Conservation (phyloP, 2,888 invertebrate genomes). For the Hypsopygia costalis region DNA sequence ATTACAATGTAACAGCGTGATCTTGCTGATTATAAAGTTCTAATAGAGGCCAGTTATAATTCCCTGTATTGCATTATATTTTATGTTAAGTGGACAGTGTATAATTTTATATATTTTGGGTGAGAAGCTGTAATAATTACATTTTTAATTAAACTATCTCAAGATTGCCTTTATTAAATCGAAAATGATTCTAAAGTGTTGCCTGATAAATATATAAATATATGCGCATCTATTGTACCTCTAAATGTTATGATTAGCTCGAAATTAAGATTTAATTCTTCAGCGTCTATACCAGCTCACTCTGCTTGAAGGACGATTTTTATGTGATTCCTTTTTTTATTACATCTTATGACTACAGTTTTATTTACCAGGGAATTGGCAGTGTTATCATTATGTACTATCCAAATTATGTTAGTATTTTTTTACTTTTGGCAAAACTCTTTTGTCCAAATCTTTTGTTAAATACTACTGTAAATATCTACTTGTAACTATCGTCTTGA, state of each 20-base stretch:
- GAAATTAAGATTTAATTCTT: too few species aligned
- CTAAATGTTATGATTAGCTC: too few species aligned
- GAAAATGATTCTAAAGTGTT: not conserved
- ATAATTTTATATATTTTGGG: slow-evolving; percentile 16
- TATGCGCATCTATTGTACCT: too few species aligned
- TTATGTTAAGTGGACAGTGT: slow-evolving; percentile 9
- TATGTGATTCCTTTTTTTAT: too few species aligned
- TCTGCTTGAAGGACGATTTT: too few species aligned
- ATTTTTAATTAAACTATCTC: too few species aligned
- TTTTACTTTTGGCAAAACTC: too few species aligned
- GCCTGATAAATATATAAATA: not conserved
- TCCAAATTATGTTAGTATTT: not conserved
- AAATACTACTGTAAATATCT: slow-evolving; percentile 14
- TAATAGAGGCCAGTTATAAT: slow-evolving; percentile 24
- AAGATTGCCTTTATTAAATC: not conserved
- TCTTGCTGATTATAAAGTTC: slow-evolving; percentile 24
- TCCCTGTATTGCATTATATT: slow-evolving; percentile 22
- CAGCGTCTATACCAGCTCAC: too few species aligned
- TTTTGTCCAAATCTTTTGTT: not conserved
- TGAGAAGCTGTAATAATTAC: slow-evolving; percentile 10
- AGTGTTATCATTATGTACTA: not conserved
- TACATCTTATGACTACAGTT: too few species aligned
- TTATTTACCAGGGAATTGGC: not conserved
- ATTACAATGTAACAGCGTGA: not conserved
- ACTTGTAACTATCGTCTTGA: slow-evolving; percentile 1